phyloP scores from a whole-genome alignment of 2,888 invertebrate genomes.

The Dicranocentrus wangi region DNA sequence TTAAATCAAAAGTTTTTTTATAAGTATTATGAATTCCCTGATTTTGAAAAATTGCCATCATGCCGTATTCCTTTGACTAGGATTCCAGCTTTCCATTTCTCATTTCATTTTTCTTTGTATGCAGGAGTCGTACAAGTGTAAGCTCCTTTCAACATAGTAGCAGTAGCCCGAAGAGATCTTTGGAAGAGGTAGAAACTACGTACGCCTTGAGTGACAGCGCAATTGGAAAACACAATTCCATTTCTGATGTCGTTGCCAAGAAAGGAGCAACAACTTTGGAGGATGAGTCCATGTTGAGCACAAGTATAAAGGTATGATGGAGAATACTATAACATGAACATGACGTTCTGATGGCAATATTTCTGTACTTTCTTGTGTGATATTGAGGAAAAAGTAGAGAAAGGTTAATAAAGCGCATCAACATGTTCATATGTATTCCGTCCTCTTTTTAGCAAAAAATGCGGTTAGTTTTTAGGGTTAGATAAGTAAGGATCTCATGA shows the following conservation, averaged over 20 bases:
- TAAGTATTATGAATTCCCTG: constrained; percentile 13
- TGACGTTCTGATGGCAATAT: no score
- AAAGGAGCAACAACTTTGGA: constrained; percentile 25
- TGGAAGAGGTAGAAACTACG: constrained; percentile 57
- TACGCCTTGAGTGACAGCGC: constrained; percentile 60
- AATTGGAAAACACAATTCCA: constrained; percentile 49
- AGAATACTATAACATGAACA: neutral
- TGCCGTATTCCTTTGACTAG: constrained; percentile 3
- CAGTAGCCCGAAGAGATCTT: constrained; percentile 52
- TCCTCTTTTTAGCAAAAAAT: no score
- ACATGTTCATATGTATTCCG: no score
- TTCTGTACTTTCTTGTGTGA: no score
- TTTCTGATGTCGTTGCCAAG: constrained; percentile 54
- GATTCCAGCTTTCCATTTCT: constrained; percentile 2
- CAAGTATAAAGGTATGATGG: constrained; percentile 39
- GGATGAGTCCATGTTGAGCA: constrained; percentile 28
- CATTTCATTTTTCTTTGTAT: constrained; percentile 18
- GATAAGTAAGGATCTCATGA: no score
- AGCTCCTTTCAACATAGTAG: constrained; percentile 61
- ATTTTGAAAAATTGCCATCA: constrained; percentile 48
- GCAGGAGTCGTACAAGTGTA: constrained; percentile 65
- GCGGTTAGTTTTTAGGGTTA: no score
- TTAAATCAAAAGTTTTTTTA: no score
- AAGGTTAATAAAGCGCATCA: no score
- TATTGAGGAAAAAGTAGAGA: no score